These are phyloP conservation scores for Neoascia interrupta DNA, from an alignment of 2,888 invertebrate genomes.

Conservation along the genomic window DNA sequence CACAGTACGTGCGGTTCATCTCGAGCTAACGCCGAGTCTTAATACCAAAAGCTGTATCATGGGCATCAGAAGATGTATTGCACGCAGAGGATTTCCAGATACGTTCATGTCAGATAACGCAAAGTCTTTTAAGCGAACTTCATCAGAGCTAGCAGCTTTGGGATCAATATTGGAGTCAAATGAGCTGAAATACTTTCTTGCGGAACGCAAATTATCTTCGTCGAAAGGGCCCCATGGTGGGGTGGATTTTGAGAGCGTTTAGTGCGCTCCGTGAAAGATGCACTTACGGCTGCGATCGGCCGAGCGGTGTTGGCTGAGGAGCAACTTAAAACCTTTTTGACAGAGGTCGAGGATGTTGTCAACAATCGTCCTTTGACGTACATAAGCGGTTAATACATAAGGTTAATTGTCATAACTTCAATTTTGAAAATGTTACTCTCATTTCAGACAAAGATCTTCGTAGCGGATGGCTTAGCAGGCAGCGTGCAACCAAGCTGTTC, in stretches of 20 bases:
- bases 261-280: slow-evolving; percentile 2
- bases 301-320: not conserved
- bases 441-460: slow-evolving; percentile 2
- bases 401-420: no score
- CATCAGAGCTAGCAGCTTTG: no score
- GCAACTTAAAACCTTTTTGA: not conserved
- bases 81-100: no score
- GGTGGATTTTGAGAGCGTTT: slow-evolving; percentile 5
- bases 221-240: not conserved
- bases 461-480: not conserved
- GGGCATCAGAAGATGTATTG: no score
- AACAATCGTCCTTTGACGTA: slow-evolving; percentile 1
- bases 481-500: not conserved
- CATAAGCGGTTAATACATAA: no score
- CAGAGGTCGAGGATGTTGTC: not conserved
- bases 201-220: not conserved
- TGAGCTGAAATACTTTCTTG: not conserved
- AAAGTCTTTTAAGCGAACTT: no score
- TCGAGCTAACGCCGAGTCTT: not conserved
- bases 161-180: not conserved
- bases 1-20: slow-evolving; percentile 6
- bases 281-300: not conserved
- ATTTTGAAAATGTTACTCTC: not conserved
- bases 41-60: slow-evolving; percentile 4
- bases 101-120: no score